Conservation (phyloP, 2,113 vertebrate genomes). For the Cebidichthys violaceus region DNA sequence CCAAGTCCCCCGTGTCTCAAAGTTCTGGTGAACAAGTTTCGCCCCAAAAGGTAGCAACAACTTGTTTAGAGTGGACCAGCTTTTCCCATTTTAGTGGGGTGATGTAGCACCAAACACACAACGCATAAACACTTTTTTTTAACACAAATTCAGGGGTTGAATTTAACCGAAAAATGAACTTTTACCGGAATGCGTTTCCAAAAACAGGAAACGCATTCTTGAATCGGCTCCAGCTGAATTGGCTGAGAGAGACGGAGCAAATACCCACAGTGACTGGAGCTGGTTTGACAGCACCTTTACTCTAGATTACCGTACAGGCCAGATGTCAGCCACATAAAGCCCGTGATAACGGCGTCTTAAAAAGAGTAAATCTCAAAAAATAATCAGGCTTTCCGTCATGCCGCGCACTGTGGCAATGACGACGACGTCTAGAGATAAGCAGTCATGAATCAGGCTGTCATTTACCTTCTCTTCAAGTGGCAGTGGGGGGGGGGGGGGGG, state of each 20-base stretch:
- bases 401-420: conserved; percentile 21
- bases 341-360: background rate
- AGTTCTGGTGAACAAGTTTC: background rate
- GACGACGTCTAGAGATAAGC: conserved; percentile 34
- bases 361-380: background rate
- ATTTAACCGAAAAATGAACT: background rate
- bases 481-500: conserved; percentile 16
- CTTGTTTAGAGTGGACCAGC: background rate
- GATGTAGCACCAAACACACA: background rate
- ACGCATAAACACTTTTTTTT: background rate
- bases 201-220: conserved; percentile 13
- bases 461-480: conserved; percentile 58
- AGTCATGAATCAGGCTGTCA: conserved; percentile 48
- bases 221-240: background rate
- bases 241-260: background rate
- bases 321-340: background rate
- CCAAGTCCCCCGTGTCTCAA: background rate
- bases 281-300: background rate
- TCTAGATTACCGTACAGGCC: background rate
- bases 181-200: too few relatives aligned
- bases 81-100: background rate
- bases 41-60: background rate
- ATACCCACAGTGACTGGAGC: background rate
- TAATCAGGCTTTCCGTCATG: conserved; percentile 6
- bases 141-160: background rate